Evolutionary conservation across 1,140 invertebrate genomes (phyloP).

Genomic region (Leptopilina boulardi): DNA sequence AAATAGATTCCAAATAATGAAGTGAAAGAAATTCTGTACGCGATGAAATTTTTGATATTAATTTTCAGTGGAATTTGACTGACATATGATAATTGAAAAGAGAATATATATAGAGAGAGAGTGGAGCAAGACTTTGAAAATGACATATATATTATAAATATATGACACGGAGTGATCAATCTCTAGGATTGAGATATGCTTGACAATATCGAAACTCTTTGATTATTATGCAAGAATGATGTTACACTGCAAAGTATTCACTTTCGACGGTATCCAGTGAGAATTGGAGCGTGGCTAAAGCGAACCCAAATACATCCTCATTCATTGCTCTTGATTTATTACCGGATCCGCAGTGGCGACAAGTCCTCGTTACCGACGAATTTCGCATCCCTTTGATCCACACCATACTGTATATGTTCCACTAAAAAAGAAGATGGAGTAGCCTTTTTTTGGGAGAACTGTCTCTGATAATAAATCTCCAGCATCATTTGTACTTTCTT

Average conservation of each 20-base stretch:
- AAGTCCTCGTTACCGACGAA: constrained; percentile 30
- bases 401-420: constrained; percentile 9
- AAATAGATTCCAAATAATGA: too few species aligned
- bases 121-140: neutral
- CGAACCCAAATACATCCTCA: constrained; percentile 17
- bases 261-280: neutral
- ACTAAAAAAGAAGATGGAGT: constrained; percentile 28
- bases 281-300: constrained; percentile 27
- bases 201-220: constrained; percentile 15
- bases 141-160: too few species aligned
- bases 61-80: too few species aligned
- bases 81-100: too few species aligned
- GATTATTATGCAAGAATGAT: constrained; percentile 14
- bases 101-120: neutral
- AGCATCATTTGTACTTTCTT: constrained; percentile 28
- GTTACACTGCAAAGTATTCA: constrained; percentile 28
- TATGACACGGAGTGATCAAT: constrained; percentile 3
- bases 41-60: too few species aligned
- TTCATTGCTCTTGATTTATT: constrained; percentile 33
- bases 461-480: constrained; percentile 25
- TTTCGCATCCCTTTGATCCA: constrained; percentile 32
- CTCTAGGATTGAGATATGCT: neutral
- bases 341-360: constrained; percentile 28
- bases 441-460: constrained; percentile 21
- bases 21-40: too few species aligned